Evolutionary conservation across 2,888 invertebrate species (phyloP).

Genomic region (Oscheius sp.): DNA sequence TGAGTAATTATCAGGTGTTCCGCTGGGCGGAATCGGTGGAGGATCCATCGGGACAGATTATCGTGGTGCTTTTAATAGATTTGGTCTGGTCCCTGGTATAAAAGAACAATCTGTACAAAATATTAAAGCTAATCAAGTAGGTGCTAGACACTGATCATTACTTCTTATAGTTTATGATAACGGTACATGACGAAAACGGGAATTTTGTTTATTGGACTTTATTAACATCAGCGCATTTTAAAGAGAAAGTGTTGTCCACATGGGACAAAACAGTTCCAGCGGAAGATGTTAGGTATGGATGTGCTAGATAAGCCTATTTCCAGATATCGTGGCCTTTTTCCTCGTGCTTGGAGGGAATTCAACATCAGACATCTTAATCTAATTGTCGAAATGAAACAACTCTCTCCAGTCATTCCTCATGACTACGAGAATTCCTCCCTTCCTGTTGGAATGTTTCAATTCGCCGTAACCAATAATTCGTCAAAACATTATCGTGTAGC

Average conservation of each 20-base stretch:
- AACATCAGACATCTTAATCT: constrained; percentile 83
- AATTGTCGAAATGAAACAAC: constrained; percentile 83
- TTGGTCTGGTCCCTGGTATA: constrained; percentile 85
- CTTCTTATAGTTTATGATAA: constrained; percentile 39
- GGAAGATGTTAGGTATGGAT: constrained; percentile 26
- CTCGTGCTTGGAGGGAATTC: constrained; percentile 89
- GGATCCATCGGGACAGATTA: constrained; percentile 88
- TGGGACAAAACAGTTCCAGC: constrained; percentile 33
- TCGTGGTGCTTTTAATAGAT: constrained; percentile 86
- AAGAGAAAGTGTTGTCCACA: constrained; percentile 25
- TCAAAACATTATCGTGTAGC: constrained; percentile 76
- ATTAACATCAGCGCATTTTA: constrained; percentile 43
- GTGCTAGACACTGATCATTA: not conserved
- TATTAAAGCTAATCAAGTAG: constrained; percentile 51
- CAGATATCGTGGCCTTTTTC: constrained; percentile 80
- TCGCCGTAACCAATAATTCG: constrained; percentile 81
- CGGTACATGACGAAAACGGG: constrained; percentile 40
- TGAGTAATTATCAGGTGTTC: constrained; percentile 45
- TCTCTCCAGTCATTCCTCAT: constrained; percentile 90
- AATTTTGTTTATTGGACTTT: constrained; percentile 41
- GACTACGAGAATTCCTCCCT: constrained; percentile 90
- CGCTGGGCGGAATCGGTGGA: constrained; percentile 74
- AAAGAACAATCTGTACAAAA: constrained; percentile 82
- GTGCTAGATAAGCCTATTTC: not conserved
- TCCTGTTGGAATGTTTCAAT: constrained; percentile 87